These are phyloP conservation scores for Coremacera marginata DNA, from an alignment of 2,888 invertebrate species.

Conservation along the genomic window DNA sequence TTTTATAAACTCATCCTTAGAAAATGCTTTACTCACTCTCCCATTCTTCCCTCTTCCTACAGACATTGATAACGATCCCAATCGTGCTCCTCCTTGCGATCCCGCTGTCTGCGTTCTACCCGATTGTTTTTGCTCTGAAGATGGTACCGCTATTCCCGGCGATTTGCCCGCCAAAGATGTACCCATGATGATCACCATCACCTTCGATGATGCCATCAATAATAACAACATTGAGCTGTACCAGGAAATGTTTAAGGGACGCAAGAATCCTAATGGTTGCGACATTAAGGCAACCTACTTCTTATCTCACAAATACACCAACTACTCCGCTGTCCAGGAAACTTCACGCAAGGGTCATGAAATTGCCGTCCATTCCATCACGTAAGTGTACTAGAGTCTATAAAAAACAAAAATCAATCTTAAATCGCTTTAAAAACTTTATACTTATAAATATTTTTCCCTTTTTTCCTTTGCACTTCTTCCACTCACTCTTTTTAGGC, in stretches of 20 bases:
- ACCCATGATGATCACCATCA: constrained; percentile 94
- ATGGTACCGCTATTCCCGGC: constrained; percentile 88
- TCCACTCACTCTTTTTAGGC: constrained; percentile 71
- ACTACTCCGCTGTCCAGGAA: constrained; percentile 93
- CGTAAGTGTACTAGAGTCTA: constrained; percentile 74
- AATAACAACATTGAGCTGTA: constrained; percentile 95
- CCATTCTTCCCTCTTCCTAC: constrained; percentile 56
- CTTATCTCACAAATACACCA: constrained; percentile 92
- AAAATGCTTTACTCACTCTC: background rate
- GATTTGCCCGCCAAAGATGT: constrained; percentile 87
- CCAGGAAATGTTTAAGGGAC: constrained; percentile 91
- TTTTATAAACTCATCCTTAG: too few species aligned
- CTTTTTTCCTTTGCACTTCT: background rate
- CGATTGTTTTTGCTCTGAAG: constrained; percentile 95
- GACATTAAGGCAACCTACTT: constrained; percentile 94
- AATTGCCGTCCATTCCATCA: constrained; percentile 93
- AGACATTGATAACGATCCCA: constrained; percentile 95
- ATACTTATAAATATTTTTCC: background rate
- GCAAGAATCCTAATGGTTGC: constrained; percentile 93
- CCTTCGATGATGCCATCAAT: constrained; percentile 95
- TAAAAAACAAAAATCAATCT: background rate
- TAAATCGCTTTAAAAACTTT: background rate
- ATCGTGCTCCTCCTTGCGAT: constrained; percentile 91
- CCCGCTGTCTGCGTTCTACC: constrained; percentile 87
- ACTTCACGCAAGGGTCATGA: constrained; percentile 92